Base-by-base conservation (phyloP, 2,888 invertebrate genomes). In the Tetropium fuscum region DNA sequence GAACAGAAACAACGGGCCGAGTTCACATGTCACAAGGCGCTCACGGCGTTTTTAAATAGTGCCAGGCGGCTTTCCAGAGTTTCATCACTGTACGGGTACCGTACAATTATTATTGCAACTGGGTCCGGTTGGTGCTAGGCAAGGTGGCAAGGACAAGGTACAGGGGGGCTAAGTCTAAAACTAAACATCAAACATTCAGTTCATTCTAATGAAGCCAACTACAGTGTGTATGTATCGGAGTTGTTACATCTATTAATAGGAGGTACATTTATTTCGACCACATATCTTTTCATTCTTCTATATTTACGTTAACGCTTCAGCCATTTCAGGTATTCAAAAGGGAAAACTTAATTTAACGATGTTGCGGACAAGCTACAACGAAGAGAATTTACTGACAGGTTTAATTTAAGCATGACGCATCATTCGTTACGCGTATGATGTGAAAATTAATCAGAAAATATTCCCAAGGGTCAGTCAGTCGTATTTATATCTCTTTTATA, bases 161-260 rank as follows among this genome's bases (percentile, higher is more conserved):
- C 10, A 34, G 25, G 38, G 36, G 25, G 38, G 36, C 43, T 57
- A 55, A 13, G 32, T 22, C 60, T 60, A 61, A 58, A 45, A 60
- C 68, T 70, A 68, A 75, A 74, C 74, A 74, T 65, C 66, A 66
- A 74, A 74, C 74, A 76, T 71, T 64, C 65, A 73, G 48, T 64
- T 66, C 65, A 71, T 72, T 72, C 69, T 71, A 72, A 58, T 65
- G 57, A 75, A 76, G 76, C 78, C 74, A n/a, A 77, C 78, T 75
- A 76, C 75, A 66, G 69, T 73, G 75, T 75, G 47, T 54, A 54
- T 70, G 66, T 66, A 43, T 61, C 53, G 53, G 61, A 61, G 53
- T 54, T 56, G 56, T 64, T 62, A 59, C 53, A 58, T 62, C 61
- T 64, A 61, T 60, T 61, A 51, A 56, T 60, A 66, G 67, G 57